A percentile compares a stretch with the other conserved stretches of the same genome.
Conservation (phyloP, 2,113 vertebrate species). For the Tupaia tana region DNA sequence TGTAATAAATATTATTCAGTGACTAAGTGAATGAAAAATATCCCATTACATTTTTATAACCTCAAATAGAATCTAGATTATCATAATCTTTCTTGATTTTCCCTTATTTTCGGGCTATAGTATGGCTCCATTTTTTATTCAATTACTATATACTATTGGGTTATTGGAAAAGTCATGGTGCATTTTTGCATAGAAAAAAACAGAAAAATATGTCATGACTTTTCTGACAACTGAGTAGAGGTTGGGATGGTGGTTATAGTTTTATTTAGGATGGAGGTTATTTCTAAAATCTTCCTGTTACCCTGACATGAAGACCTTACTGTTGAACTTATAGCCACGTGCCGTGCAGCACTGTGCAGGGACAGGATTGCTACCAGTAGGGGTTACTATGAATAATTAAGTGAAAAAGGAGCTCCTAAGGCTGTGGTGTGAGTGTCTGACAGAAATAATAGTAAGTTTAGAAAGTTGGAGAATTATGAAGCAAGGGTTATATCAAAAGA, state of each 20-base stretch:
- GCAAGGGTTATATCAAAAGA: neutral
- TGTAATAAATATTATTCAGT: neutral
- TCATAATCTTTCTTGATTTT: neutral
- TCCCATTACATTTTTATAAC: neutral
- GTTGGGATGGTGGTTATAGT: accelerated
- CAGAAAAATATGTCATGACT: too few species aligned
- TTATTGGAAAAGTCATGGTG: too few species aligned
- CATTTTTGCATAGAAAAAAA: too few species aligned
- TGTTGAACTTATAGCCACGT: neutral
- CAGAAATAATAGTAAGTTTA: neutral
- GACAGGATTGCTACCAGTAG: neutral
- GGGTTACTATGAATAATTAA: neutral
- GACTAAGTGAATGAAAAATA: neutral
- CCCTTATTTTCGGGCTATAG: neutral
- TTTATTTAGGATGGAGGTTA: neutral
- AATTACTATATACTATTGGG: neutral
- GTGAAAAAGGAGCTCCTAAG: neutral
- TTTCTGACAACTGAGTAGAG: neutral
- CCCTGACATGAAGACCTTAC: neutral
- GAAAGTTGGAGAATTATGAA: neutral
- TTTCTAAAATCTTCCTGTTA: neutral
- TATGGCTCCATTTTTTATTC: neutral
- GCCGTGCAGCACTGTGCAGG: neutral
- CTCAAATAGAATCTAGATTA: neutral
- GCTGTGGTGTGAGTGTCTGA: neutral